These are phyloP conservation scores for Nomada fabriciana DNA, from an alignment of 2,888 invertebrate species.

Conservation along the genomic window DNA sequence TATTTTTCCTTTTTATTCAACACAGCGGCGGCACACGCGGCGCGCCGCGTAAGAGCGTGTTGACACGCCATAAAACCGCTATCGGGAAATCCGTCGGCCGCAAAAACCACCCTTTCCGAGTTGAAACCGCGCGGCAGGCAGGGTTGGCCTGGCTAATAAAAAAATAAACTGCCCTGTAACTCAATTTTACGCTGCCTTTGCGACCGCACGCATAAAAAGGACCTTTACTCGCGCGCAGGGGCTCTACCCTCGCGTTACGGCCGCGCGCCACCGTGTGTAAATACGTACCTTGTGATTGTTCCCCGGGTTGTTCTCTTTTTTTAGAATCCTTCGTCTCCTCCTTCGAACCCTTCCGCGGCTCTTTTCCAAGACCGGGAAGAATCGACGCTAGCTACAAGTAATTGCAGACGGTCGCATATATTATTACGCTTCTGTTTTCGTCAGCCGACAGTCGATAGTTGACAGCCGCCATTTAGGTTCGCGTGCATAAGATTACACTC, in stretches of 20 bases:
- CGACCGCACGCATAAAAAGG: slow-evolving; percentile 73
- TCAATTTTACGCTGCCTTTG: slow-evolving; percentile 81
- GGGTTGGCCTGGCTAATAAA: slow-evolving; percentile 77
- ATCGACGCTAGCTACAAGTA: not conserved
- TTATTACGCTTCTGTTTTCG: not conserved
- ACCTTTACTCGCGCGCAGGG: slow-evolving; percentile 72
- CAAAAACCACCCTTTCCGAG: slow-evolving; percentile 80
- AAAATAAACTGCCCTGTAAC: slow-evolving; percentile 81
- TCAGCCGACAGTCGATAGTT: too few species aligned
- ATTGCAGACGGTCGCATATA: not conserved
- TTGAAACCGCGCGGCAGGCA: slow-evolving; percentile 69
- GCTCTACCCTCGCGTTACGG: slow-evolving; percentile 72
- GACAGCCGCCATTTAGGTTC: too few species aligned
- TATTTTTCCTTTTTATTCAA: slow-evolving; percentile 42
- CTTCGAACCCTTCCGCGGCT: not conserved
- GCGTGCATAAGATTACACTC: not conserved
- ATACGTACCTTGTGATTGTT: slow-evolving; percentile 68
- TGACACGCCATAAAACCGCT: slow-evolving; percentile 84
- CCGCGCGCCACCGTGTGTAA: slow-evolving; percentile 68
- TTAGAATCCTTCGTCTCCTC: slow-evolving; percentile 57
- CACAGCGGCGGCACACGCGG: slow-evolving; percentile 41
- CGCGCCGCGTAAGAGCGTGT: slow-evolving; percentile 78
- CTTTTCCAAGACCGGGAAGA: not conserved
- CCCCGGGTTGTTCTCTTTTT: slow-evolving; percentile 64
- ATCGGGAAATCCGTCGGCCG: slow-evolving; percentile 82